These are phyloP conservation scores for Apostichopus japonicus DNA, from an alignment of 35 echinoderm and acorn worm species.

Conservation along the genomic window DNA sequence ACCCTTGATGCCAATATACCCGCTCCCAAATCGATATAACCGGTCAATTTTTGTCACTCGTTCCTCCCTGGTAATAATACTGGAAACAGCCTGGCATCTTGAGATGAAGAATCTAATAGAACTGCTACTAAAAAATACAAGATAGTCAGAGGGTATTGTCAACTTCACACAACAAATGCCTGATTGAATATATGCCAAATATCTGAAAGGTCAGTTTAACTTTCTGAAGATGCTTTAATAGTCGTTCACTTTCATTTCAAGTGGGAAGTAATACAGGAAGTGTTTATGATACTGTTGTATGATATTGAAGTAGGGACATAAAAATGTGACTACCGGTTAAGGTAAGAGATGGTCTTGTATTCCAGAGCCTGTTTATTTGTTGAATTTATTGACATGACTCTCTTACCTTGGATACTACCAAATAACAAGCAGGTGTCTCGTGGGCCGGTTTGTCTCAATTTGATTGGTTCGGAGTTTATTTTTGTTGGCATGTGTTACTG, in stretches of 20 bases:
- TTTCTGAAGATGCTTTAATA: not conserved
- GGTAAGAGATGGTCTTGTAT: not conserved
- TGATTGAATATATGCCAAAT: not conserved
- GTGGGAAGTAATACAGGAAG: slow-evolving; percentile 27
- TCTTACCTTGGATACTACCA: slow-evolving; percentile 20
- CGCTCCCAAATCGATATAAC: no score
- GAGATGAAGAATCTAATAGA: no score
- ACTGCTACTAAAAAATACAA: no score
- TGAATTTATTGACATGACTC: not conserved
- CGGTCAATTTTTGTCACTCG: no score
- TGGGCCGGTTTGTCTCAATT: no score
- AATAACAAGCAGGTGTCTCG: slow-evolving; percentile 23
- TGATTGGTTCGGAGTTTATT: no score
- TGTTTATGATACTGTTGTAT: slow-evolving; percentile 15
- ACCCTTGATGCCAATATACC: no score
- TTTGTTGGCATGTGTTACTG: no score
- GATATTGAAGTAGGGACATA: not conserved
- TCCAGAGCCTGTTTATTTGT: not conserved
- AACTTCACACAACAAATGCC: not conserved
- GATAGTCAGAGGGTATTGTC: no score
- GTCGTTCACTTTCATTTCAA: not conserved
- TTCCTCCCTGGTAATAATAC: no score
- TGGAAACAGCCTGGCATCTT: no score
- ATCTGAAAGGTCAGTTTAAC: not conserved
- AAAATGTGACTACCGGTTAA: not conserved